Base-by-base conservation (phyloP, 2,888 invertebrate species). In the Neoascia interrupta region DNA sequence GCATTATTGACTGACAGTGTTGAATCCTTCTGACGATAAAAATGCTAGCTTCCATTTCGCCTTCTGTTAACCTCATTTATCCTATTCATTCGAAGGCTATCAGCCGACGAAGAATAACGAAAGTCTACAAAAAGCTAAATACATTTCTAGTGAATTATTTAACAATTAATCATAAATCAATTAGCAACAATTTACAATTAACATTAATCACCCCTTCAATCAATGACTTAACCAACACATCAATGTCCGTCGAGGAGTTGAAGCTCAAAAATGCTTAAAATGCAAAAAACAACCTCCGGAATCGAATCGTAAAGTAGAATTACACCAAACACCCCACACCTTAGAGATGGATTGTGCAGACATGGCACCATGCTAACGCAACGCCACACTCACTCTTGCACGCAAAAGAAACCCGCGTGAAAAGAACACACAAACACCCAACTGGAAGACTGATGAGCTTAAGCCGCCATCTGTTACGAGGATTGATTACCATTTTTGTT, bases 381-480 rank as follows among this genome's bases (percentile, higher is more conserved):
- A 26, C 26, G 31, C 3, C 31, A 54, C 36, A 34, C 37, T 11
- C n/a, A 11, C 41, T 2, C 31, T 31, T 6, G 26, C 5, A 8
- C 31, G 8, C 8, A 4, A n/a, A 39, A 21, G 37, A 26, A 21
- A 72, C 41, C 63, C 37, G 72, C 63, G 63, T 63, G 53, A 72
- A 61, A 70, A 70, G 45, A 70, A 41, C 61, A 61, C 70, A 53
- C 61, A 36, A 70, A 41, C 61, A 61, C 70, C 61, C 61, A 36
- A 61, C 70, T n/a, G n/a, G 61, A 72, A 72, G 63, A 72, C 72
- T 63, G 72, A 72, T 72, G 72, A 72, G 63, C 47, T 63, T 56
- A 41, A 63, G 56, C 49, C 72, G 39, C 63, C 72, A 63, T 72
- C 72, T 72, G 72, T 72, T 72, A 63, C 56, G 47, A 72, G 72